Base-by-base conservation (phyloP, 2,113 vertebrate species). In the Trinectes maculatus region DNA sequence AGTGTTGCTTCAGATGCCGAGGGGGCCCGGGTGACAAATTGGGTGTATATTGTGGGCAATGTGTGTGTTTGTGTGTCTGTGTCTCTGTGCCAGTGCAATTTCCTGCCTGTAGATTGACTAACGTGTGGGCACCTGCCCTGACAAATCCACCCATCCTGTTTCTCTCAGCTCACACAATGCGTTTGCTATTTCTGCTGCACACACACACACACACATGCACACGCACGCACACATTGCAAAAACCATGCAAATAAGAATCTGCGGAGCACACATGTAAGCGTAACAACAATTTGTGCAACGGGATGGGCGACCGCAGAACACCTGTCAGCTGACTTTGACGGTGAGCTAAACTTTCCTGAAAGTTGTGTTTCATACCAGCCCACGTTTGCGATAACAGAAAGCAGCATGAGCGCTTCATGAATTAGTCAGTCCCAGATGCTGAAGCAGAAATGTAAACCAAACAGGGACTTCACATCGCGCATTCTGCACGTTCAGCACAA, bases 101-200 rank as follows among this genome's bases (percentile, higher is more conserved):
- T 90, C 90, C 89, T 89, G 86, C 77, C 60, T 62, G 37, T 51
- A 69, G 64, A 80, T 82, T 87, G 76, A 83, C 86, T 83, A 90
- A 91, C 81, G 73, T 83, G 85, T 55, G 82, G 87, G 85, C 88
- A 89, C 85, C 90, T 88, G 80, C 71, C 73, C 55, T 85, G 68
- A 85, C 65, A 82, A 71, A 79, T 69, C 82, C 90, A 65, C 89
- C 90, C 90, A 89, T 91, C 90, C 90, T 91, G 91, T 91, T 86
- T 65, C 70, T 84, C 53, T 86, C 36, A 29, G 68, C 44, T 71
- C 76, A 37, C 70, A 78, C 58, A 73, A 65, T 74, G 48, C 48
- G 24, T 39, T 39, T 26, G 39, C 48, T 36, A 29, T 34, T n/a
- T 74, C 26, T 57, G 26, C 39, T 26, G 24, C 49, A 28, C 44